Conservation (phyloP, 2,797 vertebrate genomes). For the Sebastes trivittatus region DNA sequence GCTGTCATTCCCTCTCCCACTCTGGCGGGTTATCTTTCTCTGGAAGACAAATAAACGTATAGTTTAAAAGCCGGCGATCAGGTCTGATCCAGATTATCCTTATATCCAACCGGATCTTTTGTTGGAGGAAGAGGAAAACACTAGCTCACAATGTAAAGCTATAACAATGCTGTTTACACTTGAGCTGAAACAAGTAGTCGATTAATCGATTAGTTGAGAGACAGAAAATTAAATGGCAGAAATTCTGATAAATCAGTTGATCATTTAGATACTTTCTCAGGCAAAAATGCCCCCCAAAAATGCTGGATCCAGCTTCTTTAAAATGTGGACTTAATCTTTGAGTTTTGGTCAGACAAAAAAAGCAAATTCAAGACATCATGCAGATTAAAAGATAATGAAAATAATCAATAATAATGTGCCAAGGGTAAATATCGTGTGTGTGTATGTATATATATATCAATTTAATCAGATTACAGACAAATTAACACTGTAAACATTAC, state of each 20-base stretch:
- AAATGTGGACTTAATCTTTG: no score
- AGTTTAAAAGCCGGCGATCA: background rate
- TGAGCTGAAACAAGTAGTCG: background rate
- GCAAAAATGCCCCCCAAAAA: background rate
- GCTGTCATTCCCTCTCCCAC: constrained; percentile 52
- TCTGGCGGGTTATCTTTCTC: background rate
- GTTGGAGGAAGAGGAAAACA: background rate
- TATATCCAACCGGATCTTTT: background rate
- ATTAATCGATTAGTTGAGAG: background rate
- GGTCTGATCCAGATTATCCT: background rate
- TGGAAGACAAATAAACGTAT: background rate
- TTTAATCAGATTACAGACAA: background rate
- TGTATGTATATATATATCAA: no score
- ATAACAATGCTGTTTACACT: background rate
- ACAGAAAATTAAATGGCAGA: background rate
- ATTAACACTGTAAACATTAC: background rate
- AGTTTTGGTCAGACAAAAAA: no score
- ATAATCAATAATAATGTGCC: background rate
- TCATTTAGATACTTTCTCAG: background rate
- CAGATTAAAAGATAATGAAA: background rate
- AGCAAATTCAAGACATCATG: background rate
- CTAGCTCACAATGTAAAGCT: background rate
- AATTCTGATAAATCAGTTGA: background rate
- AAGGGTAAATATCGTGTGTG: background rate
- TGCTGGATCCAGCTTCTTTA: no score